Conservation (phyloP, 2,797 vertebrate species). For the Danio kyathit region DNA sequence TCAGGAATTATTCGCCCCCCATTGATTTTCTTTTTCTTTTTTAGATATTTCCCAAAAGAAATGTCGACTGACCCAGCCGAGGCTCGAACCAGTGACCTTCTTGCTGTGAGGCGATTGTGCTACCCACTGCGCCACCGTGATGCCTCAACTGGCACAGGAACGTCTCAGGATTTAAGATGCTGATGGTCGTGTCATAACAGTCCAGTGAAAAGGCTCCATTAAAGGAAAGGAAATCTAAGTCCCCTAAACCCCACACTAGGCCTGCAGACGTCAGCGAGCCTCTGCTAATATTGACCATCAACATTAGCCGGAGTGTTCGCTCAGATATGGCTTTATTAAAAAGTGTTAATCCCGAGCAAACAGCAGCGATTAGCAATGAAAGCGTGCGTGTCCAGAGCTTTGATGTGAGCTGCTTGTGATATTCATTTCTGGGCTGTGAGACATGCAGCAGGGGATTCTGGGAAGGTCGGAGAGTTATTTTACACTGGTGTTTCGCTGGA, state of each 20-base stretch:
- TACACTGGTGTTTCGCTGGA: conserved; percentile 41
- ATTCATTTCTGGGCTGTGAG: conserved; percentile 54
- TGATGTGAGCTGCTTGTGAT: conserved; percentile 74
- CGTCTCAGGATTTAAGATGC: no score
- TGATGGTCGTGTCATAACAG: no score
- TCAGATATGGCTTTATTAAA: conserved; percentile 75
- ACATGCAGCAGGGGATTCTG: conserved; percentile 3
- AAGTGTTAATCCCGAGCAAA: conserved; percentile 72
- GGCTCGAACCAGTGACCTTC: no score
- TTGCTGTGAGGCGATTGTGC: no score
- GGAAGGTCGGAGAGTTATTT: conserved; percentile 35
- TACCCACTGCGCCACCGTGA: no score
- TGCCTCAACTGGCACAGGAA: no score
- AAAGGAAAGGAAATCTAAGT: conserved; percentile 72
- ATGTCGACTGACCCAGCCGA: no score
- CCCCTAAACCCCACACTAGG: conserved; percentile 69
- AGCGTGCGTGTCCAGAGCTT: conserved; percentile 58
- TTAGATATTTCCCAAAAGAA: no score
- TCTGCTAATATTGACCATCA: conserved; percentile 68
- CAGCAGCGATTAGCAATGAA: conserved; percentile 68
- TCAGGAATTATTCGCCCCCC: no score
- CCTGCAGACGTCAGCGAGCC: conserved; percentile 72
- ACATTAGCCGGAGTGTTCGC: conserved; percentile 70
- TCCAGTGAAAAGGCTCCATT: no score
- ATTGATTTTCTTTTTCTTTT: no score